These are phyloP conservation scores for Malacoctenus gilli DNA, from an alignment of 2,797 vertebrate genomes.

Conservation along the genomic window DNA sequence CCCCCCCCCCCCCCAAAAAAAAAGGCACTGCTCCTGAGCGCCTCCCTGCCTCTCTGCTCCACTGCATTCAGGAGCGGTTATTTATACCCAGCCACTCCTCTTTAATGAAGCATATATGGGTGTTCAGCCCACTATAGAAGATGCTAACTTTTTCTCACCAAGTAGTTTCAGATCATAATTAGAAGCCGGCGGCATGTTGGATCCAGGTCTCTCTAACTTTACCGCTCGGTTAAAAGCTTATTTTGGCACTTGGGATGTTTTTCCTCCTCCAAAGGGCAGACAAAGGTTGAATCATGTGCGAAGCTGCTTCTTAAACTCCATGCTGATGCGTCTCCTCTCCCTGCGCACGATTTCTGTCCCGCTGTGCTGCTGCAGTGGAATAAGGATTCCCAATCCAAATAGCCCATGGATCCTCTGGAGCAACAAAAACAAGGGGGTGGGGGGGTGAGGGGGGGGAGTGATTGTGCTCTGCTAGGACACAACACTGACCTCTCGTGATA, in stretches of 20 bases:
- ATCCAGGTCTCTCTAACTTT: slow-evolving; percentile 47
- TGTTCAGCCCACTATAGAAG: slow-evolving; percentile 47
- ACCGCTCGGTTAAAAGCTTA: slow-evolving; percentile 29
- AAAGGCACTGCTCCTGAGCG: slow-evolving; percentile 63
- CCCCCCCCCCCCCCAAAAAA: slow-evolving; percentile 60
- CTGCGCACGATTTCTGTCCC: slow-evolving; percentile 32
- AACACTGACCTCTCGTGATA: slow-evolving; percentile 63
- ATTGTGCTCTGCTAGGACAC: slow-evolving; percentile 46
- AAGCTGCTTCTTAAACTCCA: slow-evolving; percentile 43
- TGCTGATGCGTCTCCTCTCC: slow-evolving; percentile 40
- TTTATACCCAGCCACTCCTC: slow-evolving; percentile 63
- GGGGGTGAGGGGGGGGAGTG: slow-evolving; percentile 32
- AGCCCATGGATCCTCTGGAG: slow-evolving; percentile 51
- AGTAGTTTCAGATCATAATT: slow-evolving; percentile 64
- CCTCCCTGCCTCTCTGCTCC: slow-evolving; percentile 51
- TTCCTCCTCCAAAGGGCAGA: slow-evolving; percentile 32
- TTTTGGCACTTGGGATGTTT: slow-evolving; percentile 46
- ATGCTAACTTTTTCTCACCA: slow-evolving; percentile 66
- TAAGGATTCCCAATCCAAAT: slow-evolving; percentile 50
- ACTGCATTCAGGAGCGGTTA: slow-evolving; percentile 52
- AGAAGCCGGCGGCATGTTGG: slow-evolving; percentile 48
- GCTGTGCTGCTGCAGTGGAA: slow-evolving; percentile 53
- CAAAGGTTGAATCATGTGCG: slow-evolving; percentile 47
- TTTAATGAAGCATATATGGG: slow-evolving; percentile 73
- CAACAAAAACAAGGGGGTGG: slow-evolving; percentile 70